Base-by-base conservation (phyloP, 1,140 invertebrate genomes). In the Macrobrachium rosenbergii region DNA sequence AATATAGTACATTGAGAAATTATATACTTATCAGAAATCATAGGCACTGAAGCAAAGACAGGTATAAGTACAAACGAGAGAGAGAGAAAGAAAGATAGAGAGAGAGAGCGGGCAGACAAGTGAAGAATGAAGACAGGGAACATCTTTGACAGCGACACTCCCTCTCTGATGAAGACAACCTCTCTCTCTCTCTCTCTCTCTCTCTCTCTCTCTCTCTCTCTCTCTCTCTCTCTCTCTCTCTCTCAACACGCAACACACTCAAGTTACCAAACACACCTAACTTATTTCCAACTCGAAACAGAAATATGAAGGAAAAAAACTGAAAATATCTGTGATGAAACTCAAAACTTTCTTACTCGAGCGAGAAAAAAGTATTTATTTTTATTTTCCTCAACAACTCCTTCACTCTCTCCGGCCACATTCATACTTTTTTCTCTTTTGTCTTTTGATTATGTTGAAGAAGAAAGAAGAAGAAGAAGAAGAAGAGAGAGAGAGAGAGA, bases 71-170 rank as follows among this genome's bases (percentile, higher is more conserved):
- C n/a, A n/a, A n/a, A n/a, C n/a, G 28, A 43, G 73, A 76, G 73
- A 43, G 28, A 37, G 73, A 76, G 75, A 77, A 43, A 52, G 43
- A 77, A 43, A 77, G 43, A 77, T 10, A 52, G 75, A 45, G 43
- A 77, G 75, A 77, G 75, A 77, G 75, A 77, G 43, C 5, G 43
- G 58, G 75, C 19, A 21, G 58, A 21, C 19, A 21, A 45, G 43
- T 19, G 75, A 75, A 17, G 21, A 52, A 77, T 16, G 21, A 21
- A 52, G 75, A 77, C 37, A 52, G 43, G 69, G 69, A 12, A 23
- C 69, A n/a, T 23, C 69, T 16, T n/a, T 28, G 69, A 72, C 69
- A 72, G 19, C 69, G 43, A 72, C 69, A 72, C 69, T 23, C 69
- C 21, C 69, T 72, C 69, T 37, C n/a, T 72, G 69, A 72, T 58